Evolutionary conservation across 2,113 vertebrate species (phyloP), one percentile per base, ranked within the genome.

Genomic region (Bubo scandiacus): DNA sequence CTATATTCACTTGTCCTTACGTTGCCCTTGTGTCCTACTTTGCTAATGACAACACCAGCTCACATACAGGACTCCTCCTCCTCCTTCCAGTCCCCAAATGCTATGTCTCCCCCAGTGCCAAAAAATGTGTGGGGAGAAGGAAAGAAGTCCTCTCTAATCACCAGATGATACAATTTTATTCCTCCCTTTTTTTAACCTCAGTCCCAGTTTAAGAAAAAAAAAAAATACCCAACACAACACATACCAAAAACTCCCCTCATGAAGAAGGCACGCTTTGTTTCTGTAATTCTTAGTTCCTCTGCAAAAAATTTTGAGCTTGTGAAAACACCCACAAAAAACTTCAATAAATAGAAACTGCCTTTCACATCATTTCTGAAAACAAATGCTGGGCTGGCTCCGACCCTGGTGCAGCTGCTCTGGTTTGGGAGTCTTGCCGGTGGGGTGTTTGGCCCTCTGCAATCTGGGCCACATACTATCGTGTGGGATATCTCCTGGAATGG

Each of bases 251-350:
- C 13, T 65, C 15, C 29, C n/a, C 47, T 32, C 4, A 6, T 5
- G 57, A 94, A 82, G 43, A 79, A 58, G n/a, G 32, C 70, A 79
- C 59, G 40, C 29, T 83, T 45, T 90, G 57, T 89, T 95, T 85
- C 75, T 88, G 40, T 61, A 81, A 81, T 81, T 82, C 51, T 83
- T 45, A 90, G 81, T 38, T 94, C n/a, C 83, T 88, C 81, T 36
- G 30, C 12, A 52, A 90, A 93, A 86, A 93, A n/a, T 2, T 5
- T 26, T 49, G 43, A 93, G 55, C 61, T 87, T 71, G 49, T 63
- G 47, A 94, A 96, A 96, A 86, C 40, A 83, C 21, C 70, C 86
- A 94, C 29, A 72, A 90, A 94, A 89, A 72, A 15, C 62, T 75
- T 74, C 58, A 93, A 45, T 43, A 94, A 95, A 92, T 16, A 90